Base-by-base conservation (phyloP, 2,797 vertebrate species). In the Chelon auratus region DNA sequence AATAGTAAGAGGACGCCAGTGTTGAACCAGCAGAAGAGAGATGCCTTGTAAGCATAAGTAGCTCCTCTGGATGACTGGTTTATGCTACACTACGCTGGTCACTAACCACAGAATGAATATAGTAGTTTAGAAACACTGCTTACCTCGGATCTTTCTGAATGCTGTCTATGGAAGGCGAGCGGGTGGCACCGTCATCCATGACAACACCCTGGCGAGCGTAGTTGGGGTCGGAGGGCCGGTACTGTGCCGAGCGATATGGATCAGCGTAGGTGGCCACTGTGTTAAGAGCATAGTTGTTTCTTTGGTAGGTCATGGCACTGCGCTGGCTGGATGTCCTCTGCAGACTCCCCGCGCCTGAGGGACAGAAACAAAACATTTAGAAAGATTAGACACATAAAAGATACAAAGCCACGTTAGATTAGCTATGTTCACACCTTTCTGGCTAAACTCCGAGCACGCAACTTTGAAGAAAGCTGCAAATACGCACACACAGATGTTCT, bases 131-230 rank as follows among this genome's bases (percentile, higher is more conserved):
- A 69, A 67, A 57, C 30, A 72, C 11, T 13, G 4, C 94, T 92
- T 94, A 96, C 98, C 97, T 97, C 82, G 97, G 97, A 89, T 99
- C 97, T 62, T 99, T 99, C 90, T 99, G 98, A 71, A 99, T 99
- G 93, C 98, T 99, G 94, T 99, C 97, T 82, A 99, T 96, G 45
- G 98, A 99, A 0, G 97, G 98, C 0, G 98, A 99, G 53, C 97
- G 95, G 0, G 96, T 95, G 72, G 97, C 95, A 10, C 93, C 95
- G 1, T 97, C 96, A 0, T 98, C 97, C 20, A 95, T 87, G 0
- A 94, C 59, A 6, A 94, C 59, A 7, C 87, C 54, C 9, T 96
- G 96, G 48, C 94, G 93, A 72, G 76, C 63, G 47, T 96, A 98
- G 87, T 36, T 83, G 72, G 94, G 82, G 65, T 98, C 97, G 0